These are phyloP conservation scores for Amia ocellicauda DNA, from an alignment of 2,113 vertebrate species.

Conservation along the genomic window DNA sequence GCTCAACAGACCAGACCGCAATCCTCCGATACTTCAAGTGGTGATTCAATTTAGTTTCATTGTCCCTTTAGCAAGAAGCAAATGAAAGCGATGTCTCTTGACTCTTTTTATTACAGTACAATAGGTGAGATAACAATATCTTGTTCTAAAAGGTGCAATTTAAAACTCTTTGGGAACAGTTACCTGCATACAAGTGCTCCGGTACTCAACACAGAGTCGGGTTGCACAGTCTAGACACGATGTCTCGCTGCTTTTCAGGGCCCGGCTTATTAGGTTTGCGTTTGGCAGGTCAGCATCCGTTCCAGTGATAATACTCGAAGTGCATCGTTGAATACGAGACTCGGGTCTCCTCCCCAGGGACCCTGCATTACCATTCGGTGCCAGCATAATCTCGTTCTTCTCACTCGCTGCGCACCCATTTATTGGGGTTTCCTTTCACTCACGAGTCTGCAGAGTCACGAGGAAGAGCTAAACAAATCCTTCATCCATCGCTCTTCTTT, in stretches of 20 bases:
- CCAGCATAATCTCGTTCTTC: neutral
- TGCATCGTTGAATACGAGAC: constrained; percentile 2
- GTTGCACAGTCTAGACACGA: constrained; percentile 36
- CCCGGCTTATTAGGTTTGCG: constrained; percentile 21
- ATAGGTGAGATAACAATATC: constrained; percentile 25
- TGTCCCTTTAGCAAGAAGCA: constrained; percentile 6
- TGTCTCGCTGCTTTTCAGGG: constrained; percentile 25
- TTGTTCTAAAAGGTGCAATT: constrained; percentile 30
- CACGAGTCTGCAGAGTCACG: too few relatives aligned
- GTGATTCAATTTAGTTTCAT: neutral
- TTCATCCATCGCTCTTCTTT: too few relatives aligned
- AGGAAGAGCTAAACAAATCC: too few relatives aligned
- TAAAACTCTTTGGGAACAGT: constrained; percentile 25
- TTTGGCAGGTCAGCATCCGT: constrained; percentile 28
- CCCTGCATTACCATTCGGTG: constrained; percentile 5
- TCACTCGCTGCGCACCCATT: neutral
- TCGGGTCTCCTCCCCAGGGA: neutral
- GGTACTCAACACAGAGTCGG: constrained; percentile 21
- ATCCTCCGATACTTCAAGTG: too few relatives aligned
- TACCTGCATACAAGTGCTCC: constrained; percentile 20
- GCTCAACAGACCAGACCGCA: too few relatives aligned
- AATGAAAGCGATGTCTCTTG: neutral
- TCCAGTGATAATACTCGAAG: constrained; percentile 12
- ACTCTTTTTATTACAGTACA: constrained; percentile 12
- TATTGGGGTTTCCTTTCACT: neutral